These are phyloP conservation scores for Accipiter cooperii DNA, from an alignment of 2,113 vertebrate genomes.

Conservation along the genomic window DNA sequence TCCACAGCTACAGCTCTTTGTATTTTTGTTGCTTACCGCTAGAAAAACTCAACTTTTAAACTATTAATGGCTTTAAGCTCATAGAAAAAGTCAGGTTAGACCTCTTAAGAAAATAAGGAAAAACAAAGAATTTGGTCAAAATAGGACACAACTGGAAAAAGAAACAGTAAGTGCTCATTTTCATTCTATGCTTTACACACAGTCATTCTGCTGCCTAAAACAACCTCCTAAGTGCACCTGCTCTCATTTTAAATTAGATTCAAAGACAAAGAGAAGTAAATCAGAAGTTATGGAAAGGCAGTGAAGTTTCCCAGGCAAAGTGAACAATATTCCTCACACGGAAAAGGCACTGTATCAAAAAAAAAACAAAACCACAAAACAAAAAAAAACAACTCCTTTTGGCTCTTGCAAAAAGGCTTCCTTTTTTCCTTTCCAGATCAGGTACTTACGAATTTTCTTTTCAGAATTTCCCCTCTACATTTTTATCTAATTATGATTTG, in stretches of 20 bases:
- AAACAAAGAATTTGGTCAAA: neutral
- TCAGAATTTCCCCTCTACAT: neutral
- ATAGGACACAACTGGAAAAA: neutral
- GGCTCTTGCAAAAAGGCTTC: neutral
- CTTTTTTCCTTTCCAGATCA: neutral
- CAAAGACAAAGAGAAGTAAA: neutral
- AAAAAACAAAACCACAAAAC: neutral
- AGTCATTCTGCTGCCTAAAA: neutral
- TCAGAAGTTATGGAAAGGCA: neutral
- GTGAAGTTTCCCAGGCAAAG: neutral
- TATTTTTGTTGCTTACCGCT: neutral
- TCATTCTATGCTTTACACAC: neutral
- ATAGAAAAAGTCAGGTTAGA: neutral
- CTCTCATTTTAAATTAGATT: neutral
- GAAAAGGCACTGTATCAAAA: neutral
- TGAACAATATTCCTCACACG: neutral
- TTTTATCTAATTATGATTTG: neutral
- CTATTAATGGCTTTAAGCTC: neutral
- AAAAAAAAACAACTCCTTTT: neutral
- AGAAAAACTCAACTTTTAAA: neutral
- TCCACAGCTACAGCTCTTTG: neutral
- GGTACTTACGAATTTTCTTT: neutral
- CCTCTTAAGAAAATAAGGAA: neutral
- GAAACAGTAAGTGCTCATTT: neutral
- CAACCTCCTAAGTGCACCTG: neutral